A percentile compares a stretch with the other conserved stretches of the same genome.
Evolutionary conservation across 2,888 invertebrate genomes (phyloP).

Genomic region (Tetranychus truncatus): DNA sequence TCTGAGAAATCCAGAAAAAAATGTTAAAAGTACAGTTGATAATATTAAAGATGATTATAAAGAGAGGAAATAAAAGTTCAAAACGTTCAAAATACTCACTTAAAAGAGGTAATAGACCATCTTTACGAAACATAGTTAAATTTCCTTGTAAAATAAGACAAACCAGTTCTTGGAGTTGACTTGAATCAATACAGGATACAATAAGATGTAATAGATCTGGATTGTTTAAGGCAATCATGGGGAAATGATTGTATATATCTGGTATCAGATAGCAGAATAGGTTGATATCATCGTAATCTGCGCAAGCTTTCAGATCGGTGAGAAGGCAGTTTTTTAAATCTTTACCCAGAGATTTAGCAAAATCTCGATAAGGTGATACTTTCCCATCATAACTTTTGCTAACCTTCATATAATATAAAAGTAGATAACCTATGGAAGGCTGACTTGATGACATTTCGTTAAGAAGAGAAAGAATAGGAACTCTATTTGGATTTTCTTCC

Average conservation of each 20-base stretch:
- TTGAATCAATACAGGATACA: conserved; percentile 71
- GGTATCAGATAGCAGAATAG: conserved; percentile 80
- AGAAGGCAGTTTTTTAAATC: conserved; percentile 41
- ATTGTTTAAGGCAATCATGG: conserved; percentile 67
- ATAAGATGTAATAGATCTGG: conserved; percentile 68
- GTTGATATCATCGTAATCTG: conserved; percentile 59
- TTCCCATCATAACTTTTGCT: conserved; percentile 48
- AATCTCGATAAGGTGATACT: conserved; percentile 63
- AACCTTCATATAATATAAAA: conserved; percentile 71
- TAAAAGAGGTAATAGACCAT: conserved; percentile 35
- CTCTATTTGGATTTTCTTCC: conserved; percentile 53
- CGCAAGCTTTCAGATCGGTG: conserved; percentile 66
- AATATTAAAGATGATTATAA: background rate
- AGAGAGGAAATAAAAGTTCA: background rate
- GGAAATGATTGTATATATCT: conserved; percentile 74
- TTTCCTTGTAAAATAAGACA: conserved; percentile 77
- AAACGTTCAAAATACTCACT: conserved; percentile 30
- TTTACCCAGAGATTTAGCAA: conserved; percentile 41
- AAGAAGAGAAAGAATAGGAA: conserved; percentile 56
- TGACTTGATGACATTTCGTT: conserved; percentile 55
- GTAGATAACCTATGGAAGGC: conserved; percentile 58
- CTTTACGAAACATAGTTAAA: conserved; percentile 38
- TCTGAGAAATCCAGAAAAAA: conserved; percentile 20
- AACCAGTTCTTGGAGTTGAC: conserved; percentile 61
- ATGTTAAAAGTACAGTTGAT: no score